Conservation (phyloP, 2,888 invertebrate species). For the Zygogramma bicolorata region DNA sequence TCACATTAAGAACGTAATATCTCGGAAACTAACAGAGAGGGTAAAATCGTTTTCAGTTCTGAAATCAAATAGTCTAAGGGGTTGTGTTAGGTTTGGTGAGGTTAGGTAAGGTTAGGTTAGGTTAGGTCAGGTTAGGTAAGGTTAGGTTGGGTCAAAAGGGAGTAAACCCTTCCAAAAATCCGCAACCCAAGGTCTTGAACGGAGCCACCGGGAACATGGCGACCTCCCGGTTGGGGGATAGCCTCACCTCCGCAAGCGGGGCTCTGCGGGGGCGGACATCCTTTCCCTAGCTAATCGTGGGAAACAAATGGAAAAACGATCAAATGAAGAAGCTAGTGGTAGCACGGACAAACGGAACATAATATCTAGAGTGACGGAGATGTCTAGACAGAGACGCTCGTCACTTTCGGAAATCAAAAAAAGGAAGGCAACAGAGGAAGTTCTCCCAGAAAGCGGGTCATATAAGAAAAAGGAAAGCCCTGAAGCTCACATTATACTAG, state of each 20-base stretch:
- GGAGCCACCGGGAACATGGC: background rate
- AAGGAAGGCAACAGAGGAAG: background rate
- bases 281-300: constrained; percentile 18
- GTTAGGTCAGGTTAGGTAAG: constrained; percentile 28
- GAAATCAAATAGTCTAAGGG: too few species aligned
- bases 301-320: background rate
- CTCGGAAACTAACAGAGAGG: too few species aligned
- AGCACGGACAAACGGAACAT: background rate
- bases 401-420: background rate
- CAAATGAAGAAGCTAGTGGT: background rate
- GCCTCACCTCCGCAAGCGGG: constrained; percentile 13
- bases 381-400: background rate
- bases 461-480: background rate
- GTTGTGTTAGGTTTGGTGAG: constrained; percentile 44
- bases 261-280: constrained; percentile 12
- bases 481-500: background rate
- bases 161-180: constrained; percentile 12
- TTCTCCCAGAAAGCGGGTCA: background rate
- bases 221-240: background rate
- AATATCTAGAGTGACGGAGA: background rate
- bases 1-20: too few species aligned
- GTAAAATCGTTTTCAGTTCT: too few species aligned
- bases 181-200: constrained; percentile 1
- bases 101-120: constrained; percentile 42
- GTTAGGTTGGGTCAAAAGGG: background rate